Conservation (phyloP, 2,797 vertebrate genomes). For the Lithobates pipiens region DNA sequence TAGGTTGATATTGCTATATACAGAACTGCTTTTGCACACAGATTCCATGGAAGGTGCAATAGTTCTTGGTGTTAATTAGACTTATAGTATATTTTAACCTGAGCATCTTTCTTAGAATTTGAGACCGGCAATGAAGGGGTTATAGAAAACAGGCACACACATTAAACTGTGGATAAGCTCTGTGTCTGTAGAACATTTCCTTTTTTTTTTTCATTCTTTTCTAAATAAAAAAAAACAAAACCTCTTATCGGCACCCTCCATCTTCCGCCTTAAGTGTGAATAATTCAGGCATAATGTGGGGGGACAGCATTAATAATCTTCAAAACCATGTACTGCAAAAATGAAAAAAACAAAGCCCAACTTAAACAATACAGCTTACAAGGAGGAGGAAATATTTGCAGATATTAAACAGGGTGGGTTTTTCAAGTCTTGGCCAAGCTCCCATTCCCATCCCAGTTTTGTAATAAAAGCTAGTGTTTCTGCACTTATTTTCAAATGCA, state of each 20-base stretch:
- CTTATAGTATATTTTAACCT: too few species aligned
- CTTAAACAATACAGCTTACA: slow-evolving; percentile 43
- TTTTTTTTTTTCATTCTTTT: slow-evolving; percentile 12
- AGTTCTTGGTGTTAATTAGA: too few species aligned
- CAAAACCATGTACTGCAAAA: slow-evolving; percentile 51
- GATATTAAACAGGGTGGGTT: slow-evolving; percentile 58
- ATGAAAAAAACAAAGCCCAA: slow-evolving; percentile 53
- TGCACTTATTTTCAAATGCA: slow-evolving; percentile 62
- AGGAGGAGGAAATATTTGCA: slow-evolving; percentile 45
- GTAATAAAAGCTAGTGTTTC: slow-evolving; percentile 60
- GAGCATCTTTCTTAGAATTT: too few species aligned
- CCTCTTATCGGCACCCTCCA: slow-evolving; percentile 17
- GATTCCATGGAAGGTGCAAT: too few species aligned
- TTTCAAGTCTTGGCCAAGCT: slow-evolving; percentile 42
- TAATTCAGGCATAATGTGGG: slow-evolving; percentile 59
- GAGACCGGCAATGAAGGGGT: too few species aligned
- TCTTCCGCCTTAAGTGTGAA: slow-evolving; percentile 39
- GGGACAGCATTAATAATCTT: slow-evolving; percentile 60
- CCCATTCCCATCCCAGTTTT: slow-evolving; percentile 39
- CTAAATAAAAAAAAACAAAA: slow-evolving; percentile 44
- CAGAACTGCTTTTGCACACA: too few species aligned
- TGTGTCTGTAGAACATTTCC: neutral
- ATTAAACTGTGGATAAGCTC: neutral
- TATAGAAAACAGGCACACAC: too few species aligned
- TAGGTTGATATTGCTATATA: too few species aligned